Conservation (phyloP, 2,113 vertebrate species). For the Mugil cephalus region DNA sequence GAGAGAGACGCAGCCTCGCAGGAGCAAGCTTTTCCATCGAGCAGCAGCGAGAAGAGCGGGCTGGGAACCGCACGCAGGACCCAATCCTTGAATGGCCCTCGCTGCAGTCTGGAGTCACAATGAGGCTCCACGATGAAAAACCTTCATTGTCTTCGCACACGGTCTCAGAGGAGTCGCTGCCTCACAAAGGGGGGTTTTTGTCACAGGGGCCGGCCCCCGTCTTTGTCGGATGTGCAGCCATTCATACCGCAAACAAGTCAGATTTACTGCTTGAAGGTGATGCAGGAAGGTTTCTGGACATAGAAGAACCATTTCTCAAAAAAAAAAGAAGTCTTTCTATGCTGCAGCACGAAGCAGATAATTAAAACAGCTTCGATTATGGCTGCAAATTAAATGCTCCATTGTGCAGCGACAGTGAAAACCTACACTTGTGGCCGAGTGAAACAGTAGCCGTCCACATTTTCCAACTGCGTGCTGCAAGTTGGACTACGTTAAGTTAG, state of each 20-base stretch:
- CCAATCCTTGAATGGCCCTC: slow-evolving; percentile 65
- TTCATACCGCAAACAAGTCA: slow-evolving; percentile 51
- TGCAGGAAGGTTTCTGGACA: slow-evolving; percentile 8
- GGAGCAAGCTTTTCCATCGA: slow-evolving; percentile 55
- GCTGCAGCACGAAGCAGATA: slow-evolving; percentile 27
- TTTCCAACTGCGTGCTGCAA: background rate
- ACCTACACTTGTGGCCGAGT: slow-evolving; percentile 35
- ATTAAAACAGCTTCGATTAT: slow-evolving; percentile 6
- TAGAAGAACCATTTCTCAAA: background rate
- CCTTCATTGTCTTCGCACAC: slow-evolving; percentile 68
- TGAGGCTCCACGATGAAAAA: slow-evolving; percentile 67
- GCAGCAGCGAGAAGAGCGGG: slow-evolving; percentile 33
- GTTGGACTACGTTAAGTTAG: slow-evolving; percentile 7
- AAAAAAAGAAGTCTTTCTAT: background rate
- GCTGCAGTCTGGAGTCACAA: slow-evolving; percentile 56
- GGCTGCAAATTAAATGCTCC: slow-evolving; percentile 31
- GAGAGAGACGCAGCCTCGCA: slow-evolving; percentile 50
- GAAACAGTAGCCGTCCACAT: slow-evolving; percentile 29
- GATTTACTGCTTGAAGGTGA: slow-evolving; percentile 31
- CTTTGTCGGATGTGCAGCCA: slow-evolving; percentile 33
- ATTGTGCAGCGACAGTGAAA: slow-evolving; percentile 38
- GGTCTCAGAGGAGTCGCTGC: slow-evolving; percentile 55
- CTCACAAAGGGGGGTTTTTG: slow-evolving; percentile 72
- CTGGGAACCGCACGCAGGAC: slow-evolving; percentile 46
- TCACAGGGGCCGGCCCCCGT: slow-evolving; percentile 40